Evolutionary conservation across 2,888 invertebrate genomes (phyloP).

Genomic region (Phyllotreta striolata): DNA sequence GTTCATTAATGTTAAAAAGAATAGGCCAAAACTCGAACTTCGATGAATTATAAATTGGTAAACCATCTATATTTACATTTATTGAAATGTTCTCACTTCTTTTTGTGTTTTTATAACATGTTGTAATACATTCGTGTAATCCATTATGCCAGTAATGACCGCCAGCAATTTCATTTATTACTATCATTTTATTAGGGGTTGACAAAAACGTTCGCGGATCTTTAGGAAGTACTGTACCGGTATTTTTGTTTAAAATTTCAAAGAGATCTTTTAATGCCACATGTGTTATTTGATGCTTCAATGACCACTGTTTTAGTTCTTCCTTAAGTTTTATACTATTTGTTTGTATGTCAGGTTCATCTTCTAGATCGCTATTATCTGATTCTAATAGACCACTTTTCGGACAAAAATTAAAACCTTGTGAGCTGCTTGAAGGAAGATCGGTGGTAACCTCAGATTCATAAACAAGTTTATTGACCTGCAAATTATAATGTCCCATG

Average conservation of each 20-base stretch:
- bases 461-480: too few relatives aligned
- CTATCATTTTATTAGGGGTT: conserved; percentile 5
- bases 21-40: too few relatives aligned
- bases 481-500: too few relatives aligned
- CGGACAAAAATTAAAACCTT: too few relatives aligned
- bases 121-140: conserved; percentile 2
- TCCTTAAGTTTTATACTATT: background rate
- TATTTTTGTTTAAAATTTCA: conserved; percentile 5
- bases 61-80: background rate
- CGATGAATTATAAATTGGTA: too few relatives aligned
- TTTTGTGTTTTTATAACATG: conserved; percentile 3
- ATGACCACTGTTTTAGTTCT: conserved; percentile 1
- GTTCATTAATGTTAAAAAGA: too few relatives aligned
- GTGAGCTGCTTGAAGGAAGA: too few relatives aligned
- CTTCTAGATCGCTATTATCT: too few relatives aligned
- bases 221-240: background rate
- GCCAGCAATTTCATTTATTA: conserved; percentile 4
- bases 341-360: conserved; percentile 3
- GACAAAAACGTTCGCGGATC: conserved; percentile 2
- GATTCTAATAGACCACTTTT: too few relatives aligned
- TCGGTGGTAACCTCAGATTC: too few relatives aligned
- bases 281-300: conserved; percentile 3
- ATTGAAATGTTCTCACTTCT: conserved; percentile 7
- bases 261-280: conserved; percentile 3
- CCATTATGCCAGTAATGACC: conserved; percentile 7